These are phyloP conservation scores for Zaprionus inermis DNA, from an alignment of 1,140 invertebrate species.

Conservation along the genomic window DNA sequence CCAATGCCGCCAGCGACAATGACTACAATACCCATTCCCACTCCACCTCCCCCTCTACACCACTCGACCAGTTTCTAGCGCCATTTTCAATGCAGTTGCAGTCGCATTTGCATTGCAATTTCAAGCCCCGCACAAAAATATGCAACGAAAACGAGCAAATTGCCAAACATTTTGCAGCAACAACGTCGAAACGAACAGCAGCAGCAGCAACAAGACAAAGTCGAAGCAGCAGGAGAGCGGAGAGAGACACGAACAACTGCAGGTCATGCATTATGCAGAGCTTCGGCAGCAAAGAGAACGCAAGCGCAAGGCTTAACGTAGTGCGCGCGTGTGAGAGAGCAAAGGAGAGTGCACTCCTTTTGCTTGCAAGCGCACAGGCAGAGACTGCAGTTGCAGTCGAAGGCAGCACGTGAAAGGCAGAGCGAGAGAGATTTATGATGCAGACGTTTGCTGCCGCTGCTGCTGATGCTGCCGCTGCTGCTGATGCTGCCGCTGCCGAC, in stretches of 20 bases:
- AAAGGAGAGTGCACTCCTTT: neutral
- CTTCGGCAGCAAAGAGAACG: neutral
- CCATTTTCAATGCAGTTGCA: slow-evolving; percentile 17
- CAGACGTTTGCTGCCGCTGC: neutral
- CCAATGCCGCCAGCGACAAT: neutral
- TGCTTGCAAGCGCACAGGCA: neutral
- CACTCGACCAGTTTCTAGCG: neutral
- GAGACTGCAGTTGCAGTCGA: slow-evolving; percentile 18
- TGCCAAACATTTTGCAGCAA: neutral
- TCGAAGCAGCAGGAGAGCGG: neutral
- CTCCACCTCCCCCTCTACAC: neutral
- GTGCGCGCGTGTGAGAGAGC: slow-evolving; percentile 1
- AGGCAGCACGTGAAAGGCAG: neutral
- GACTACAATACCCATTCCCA: too few relatives aligned
- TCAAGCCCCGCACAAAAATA: slow-evolving; percentile 15
- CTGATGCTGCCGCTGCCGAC: neutral
- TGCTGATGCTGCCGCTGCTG: neutral
- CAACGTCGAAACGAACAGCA: neutral
- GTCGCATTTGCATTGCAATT: slow-evolving; percentile 6
- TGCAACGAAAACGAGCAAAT: slow-evolving; percentile 13
- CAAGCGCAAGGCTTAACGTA: slow-evolving; percentile 3
- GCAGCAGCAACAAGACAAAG: neutral
- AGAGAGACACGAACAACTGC: slow-evolving; percentile 9
- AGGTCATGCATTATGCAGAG: slow-evolving; percentile 24
- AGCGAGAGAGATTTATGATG: slow-evolving; percentile 11